phyloP scores from a whole-genome alignment of 37 sponge, comb jelly and placozoan species.

The Agelas oroides region DNA sequence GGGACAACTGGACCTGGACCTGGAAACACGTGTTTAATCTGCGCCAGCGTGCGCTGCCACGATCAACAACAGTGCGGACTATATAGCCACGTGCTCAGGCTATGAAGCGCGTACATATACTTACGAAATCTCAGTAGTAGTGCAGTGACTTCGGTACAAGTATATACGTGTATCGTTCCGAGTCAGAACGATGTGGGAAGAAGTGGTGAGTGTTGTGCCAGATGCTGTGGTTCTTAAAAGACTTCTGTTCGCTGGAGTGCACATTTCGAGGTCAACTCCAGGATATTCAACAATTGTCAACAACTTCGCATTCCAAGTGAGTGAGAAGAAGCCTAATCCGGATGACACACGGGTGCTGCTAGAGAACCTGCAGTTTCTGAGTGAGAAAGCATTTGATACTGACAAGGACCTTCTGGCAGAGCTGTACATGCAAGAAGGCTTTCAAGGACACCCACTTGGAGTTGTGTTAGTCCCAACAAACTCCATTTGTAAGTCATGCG shows the following conservation, averaged over 20 bases:
- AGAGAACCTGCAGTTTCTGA: background rate
- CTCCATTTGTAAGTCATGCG: too few relatives aligned
- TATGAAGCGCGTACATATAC: too few relatives aligned
- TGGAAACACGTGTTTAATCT: too few relatives aligned
- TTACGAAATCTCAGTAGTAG: too few relatives aligned
- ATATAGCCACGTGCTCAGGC: too few relatives aligned
- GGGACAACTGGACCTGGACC: too few relatives aligned
- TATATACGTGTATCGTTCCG: too few relatives aligned
- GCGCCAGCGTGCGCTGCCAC: too few relatives aligned
- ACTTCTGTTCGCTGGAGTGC: constrained; percentile 5
- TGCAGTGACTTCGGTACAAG: too few relatives aligned
- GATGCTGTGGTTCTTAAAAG: constrained; percentile 9
- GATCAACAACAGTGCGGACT: too few relatives aligned
- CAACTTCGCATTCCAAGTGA: background rate
- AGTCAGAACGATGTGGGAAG: too few relatives aligned
- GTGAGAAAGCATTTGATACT: constrained; percentile 13
- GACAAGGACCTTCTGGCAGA: constrained; percentile 1
- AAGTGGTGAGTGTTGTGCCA: too few relatives aligned
- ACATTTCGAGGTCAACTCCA: background rate
- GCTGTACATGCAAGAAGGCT: background rate
- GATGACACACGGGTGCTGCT: background rate
- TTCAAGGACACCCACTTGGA: constrained; percentile 12
- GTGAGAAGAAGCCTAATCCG: background rate
- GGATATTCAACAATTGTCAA: background rate
- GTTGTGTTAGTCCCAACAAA: background rate